Percentiles rank a stretch among this genome's conserved stretches.
Conservation (phyloP, 2,888 invertebrate genomes). For the Malthinus seriepunctatus region DNA sequence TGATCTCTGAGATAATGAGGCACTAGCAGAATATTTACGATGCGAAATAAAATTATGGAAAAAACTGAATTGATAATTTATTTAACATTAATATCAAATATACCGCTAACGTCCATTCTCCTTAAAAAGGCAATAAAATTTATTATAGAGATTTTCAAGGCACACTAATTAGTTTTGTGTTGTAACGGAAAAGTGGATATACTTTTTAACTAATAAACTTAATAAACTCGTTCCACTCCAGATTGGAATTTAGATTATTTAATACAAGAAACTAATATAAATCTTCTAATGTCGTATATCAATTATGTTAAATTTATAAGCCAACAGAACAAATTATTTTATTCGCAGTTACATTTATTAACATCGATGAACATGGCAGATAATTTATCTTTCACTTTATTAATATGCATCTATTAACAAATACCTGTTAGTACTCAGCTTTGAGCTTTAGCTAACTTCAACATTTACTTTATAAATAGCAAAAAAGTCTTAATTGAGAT, state of each 20-base stretch:
- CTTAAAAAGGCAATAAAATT: constrained; percentile 44
- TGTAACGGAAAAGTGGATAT: constrained; percentile 33
- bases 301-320: constrained; percentile 39
- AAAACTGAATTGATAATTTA: background rate
- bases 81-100: too few relatives aligned
- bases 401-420: constrained; percentile 14
- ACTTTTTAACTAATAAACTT: constrained; percentile 17
- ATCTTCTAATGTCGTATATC: constrained; percentile 42
- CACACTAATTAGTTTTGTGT: constrained; percentile 45
- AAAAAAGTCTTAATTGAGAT: too few relatives aligned
- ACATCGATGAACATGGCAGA: constrained; percentile 39
- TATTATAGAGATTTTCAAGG: constrained; percentile 47
- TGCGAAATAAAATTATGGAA: too few relatives aligned
- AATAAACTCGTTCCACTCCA: constrained; percentile 15
- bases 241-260: constrained; percentile 25
- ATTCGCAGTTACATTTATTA: constrained; percentile 32
- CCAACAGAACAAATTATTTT: constrained; percentile 31
- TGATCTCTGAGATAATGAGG: too few relatives aligned
- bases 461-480: too few relatives aligned
- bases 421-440: too few relatives aligned
- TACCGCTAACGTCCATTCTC: too few relatives aligned
- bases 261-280: constrained; percentile 35
- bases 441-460: too few relatives aligned
- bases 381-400: constrained; percentile 26
- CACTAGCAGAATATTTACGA: too few relatives aligned